These are phyloP conservation scores for Callochromis pleurospilus DNA, from an alignment of 2,113 vertebrate genomes.

Conservation along the genomic window DNA sequence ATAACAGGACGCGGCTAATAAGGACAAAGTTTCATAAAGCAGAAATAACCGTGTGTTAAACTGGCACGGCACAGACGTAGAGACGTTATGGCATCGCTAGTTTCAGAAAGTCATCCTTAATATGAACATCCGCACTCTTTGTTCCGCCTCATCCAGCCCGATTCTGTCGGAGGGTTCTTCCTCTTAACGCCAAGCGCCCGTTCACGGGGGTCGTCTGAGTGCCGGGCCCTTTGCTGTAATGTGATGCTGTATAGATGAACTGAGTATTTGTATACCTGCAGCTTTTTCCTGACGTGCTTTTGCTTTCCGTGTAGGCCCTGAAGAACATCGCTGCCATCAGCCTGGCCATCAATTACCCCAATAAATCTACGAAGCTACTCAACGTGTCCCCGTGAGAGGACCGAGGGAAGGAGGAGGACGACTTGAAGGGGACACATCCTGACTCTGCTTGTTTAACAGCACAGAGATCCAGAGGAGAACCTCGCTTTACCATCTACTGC, in stretches of 20 bases:
- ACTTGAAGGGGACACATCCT: background rate
- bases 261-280: background rate
- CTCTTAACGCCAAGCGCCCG: background rate
- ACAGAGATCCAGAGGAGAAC: background rate
- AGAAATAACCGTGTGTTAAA: background rate
- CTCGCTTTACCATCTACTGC: slow-evolving; percentile 5
- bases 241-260: background rate
- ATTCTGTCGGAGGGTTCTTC: background rate
- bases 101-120: background rate
- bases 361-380: slow-evolving; percentile 92
- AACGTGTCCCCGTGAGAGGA: slow-evolving; percentile 74
- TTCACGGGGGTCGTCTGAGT: background rate
- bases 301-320: slow-evolving; percentile 78
- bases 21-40: background rate
- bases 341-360: slow-evolving; percentile 95
- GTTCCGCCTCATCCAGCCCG: background rate
- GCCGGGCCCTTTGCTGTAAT: background rate
- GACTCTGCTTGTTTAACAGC: background rate
- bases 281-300: background rate
- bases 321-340: slow-evolving; percentile 98
- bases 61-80: rapidly evolving
- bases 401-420: background rate
- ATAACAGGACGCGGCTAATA: background rate
- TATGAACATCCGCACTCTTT: background rate
- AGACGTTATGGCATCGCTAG: background rate